Evolutionary conservation across 1,140 invertebrate genomes (phyloP).

Genomic region (Drosophila virilis): DNA sequence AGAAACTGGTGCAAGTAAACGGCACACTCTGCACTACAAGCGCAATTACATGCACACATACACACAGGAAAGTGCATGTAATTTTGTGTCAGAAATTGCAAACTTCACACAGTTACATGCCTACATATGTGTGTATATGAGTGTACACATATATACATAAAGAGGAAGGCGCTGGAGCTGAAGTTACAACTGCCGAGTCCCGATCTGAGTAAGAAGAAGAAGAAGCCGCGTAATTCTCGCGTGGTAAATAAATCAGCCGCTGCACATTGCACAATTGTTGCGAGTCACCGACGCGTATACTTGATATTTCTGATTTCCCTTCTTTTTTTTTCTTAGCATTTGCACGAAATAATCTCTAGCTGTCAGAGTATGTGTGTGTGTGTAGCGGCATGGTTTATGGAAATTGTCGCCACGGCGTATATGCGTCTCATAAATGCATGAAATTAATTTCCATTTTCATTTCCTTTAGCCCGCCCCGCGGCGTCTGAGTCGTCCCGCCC

Average conservation of each 20-base stretch:
- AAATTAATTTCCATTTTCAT: slow-evolving; percentile 61
- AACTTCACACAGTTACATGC: slow-evolving; percentile 44
- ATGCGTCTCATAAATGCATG: slow-evolving; percentile 67
- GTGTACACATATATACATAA: no score
- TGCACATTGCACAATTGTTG: slow-evolving; percentile 37
- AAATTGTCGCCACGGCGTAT: slow-evolving; percentile 66
- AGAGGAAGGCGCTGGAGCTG: slow-evolving; percentile 2
- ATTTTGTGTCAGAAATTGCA: slow-evolving; percentile 76
- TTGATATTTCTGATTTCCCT: slow-evolving; percentile 40
- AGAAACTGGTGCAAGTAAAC: slow-evolving; percentile 44
- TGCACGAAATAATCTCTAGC: slow-evolving; percentile 29
- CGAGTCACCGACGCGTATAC: slow-evolving; percentile 42
- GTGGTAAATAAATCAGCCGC: slow-evolving; percentile 53
- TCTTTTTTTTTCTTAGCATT: slow-evolving; percentile 8
- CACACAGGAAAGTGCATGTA: slow-evolving; percentile 61
- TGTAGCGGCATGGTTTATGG: slow-evolving; percentile 41
- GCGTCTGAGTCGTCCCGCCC: not conserved
- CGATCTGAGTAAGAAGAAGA: slow-evolving; percentile 20
- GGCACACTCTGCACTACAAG: slow-evolving; percentile 54
- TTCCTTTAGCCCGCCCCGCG: slow-evolving; percentile 2
- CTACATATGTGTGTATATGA: not conserved
- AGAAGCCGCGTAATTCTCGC: slow-evolving; percentile 37
- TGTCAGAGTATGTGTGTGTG: no score
- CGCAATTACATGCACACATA: slow-evolving; percentile 65
- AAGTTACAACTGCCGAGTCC: slow-evolving; percentile 5